These are phyloP conservation scores for Galago senegalensis DNA, from an alignment of 2,797 vertebrate species.

Conservation along the genomic window DNA sequence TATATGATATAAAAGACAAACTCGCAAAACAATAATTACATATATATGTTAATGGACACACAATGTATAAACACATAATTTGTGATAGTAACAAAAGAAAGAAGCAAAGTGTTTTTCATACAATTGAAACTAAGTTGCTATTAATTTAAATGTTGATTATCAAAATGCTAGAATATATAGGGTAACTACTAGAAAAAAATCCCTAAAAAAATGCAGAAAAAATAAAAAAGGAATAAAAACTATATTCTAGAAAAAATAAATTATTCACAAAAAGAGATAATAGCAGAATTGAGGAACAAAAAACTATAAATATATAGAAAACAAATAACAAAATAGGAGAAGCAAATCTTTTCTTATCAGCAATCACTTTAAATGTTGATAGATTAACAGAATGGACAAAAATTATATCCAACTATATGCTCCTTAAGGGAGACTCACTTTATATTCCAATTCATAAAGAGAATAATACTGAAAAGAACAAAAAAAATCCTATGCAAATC, in stretches of 20 bases:
- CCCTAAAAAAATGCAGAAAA: neutral
- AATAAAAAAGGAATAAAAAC: neutral
- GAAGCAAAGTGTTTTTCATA: neutral
- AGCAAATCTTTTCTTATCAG: neutral
- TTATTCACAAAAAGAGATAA: neutral
- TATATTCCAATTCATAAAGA: neutral
- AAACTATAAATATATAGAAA: neutral
- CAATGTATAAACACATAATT: neutral
- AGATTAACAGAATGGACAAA: neutral
- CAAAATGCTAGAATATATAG: neutral
- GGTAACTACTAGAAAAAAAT: neutral
- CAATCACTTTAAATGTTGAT: constrained; percentile 24
- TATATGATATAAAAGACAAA: neutral
- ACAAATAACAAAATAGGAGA: neutral
- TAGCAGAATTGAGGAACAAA: neutral
- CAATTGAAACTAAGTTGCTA: neutral
- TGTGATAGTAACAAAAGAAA: neutral
- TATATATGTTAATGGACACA: neutral
- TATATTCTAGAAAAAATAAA: neutral
- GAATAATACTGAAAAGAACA: neutral
- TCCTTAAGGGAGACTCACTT: neutral
- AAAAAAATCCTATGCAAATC: neutral
- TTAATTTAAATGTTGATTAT: neutral
- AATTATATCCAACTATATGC: neutral
- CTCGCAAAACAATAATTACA: neutral